Conservation (phyloP, 2,888 invertebrate species). For the Rhagium mordax region DNA sequence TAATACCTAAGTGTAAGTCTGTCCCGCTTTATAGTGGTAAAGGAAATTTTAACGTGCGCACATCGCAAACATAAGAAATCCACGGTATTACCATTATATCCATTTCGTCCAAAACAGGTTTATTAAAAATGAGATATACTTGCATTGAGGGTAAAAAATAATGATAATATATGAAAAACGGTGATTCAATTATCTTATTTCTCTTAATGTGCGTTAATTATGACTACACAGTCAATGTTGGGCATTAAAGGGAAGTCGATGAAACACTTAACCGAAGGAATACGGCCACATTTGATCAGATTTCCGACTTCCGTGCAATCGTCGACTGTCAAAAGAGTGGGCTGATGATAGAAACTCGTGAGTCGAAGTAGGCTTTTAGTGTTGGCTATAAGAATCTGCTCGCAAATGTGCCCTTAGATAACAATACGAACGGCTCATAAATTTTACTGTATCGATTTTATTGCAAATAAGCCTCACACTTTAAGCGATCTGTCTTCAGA, state of each 20-base stretch:
- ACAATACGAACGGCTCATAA: slow-evolving; percentile 62
- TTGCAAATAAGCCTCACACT: slow-evolving; percentile 65
- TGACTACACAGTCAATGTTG: not conserved
- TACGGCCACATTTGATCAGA: slow-evolving; percentile 59
- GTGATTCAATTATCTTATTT: not conserved
- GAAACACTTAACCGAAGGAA: slow-evolving; percentile 47
- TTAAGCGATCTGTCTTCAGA: slow-evolving; percentile 59
- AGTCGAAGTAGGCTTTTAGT: slow-evolving; percentile 59
- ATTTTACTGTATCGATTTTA: slow-evolving; percentile 67
- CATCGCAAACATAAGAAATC: too few species aligned
- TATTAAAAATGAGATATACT: too few species aligned
- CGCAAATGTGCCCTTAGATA: slow-evolving; percentile 58
- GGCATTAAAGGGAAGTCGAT: slow-evolving; percentile 40
- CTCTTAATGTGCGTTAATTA: not conserved
- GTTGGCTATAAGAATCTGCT: slow-evolving; percentile 59
- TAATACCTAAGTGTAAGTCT: too few species aligned
- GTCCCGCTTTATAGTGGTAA: too few species aligned
- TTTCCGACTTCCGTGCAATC: slow-evolving; percentile 55
- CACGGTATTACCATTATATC: too few species aligned
- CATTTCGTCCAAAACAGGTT: too few species aligned
- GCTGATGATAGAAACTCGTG: slow-evolving; percentile 58
- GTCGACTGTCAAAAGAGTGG: slow-evolving; percentile 56
- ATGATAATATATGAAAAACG: too few species aligned
- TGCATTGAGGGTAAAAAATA: too few species aligned
- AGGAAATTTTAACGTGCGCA: too few species aligned